A percentile compares a stretch with the other conserved stretches of the same genome.
Conservation (phyloP, 2,113 vertebrate species). For the Typhlomys cinereus region DNA sequence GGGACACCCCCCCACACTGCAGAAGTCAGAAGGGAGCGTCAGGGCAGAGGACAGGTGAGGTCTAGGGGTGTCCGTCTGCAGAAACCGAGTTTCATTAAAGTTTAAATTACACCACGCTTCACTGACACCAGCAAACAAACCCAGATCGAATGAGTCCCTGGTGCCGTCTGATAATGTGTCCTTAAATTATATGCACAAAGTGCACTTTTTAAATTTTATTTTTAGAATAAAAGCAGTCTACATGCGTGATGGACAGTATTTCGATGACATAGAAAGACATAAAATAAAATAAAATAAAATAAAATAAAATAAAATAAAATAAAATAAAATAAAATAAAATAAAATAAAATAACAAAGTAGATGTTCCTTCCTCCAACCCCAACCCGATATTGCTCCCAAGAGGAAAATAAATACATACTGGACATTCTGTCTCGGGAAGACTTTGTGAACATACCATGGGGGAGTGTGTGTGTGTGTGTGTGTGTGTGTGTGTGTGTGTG, state of each 20-base stretch:
- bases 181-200: conserved; percentile 56
- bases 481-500: neutral
- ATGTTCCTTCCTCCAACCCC: neutral
- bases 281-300: conserved; percentile 38
- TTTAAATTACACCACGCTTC: conserved; percentile 76
- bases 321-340: neutral
- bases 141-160: conserved; percentile 65
- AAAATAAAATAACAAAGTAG: conserved; percentile 14
- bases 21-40: neutral
- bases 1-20: neutral
- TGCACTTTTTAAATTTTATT: conserved; percentile 61
- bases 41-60: neutral
- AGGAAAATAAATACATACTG: neutral
- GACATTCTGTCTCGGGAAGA: neutral
- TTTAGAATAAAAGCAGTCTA: conserved; percentile 65
- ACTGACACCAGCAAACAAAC: conserved; percentile 80
- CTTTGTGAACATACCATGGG: too few species aligned
- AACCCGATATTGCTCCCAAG: conserved; percentile 18
- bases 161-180: conserved; percentile 58
- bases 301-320: conserved; percentile 28
- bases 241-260: conserved; percentile 9
- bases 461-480: neutral
- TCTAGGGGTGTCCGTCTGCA: neutral
- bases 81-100: conserved; percentile 69
- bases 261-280: neutral